Evolutionary conservation across 2,888 invertebrate genomes (phyloP).

Genomic region (Elegia similella): DNA sequence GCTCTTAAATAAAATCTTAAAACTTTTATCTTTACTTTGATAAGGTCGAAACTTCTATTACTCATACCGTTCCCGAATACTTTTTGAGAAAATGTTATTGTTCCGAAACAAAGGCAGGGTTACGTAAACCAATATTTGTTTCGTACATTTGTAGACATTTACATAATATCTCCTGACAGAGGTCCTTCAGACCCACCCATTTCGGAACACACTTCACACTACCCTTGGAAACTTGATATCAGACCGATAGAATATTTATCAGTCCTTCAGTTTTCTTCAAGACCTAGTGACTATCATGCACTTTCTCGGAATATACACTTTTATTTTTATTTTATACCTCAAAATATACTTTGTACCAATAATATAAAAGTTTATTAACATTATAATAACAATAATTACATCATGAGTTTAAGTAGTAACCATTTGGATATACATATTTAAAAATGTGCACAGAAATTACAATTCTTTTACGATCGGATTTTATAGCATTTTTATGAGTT

Average conservation of each 20-base stretch:
- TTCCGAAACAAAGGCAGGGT: slow-evolving; percentile 5
- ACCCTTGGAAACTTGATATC: slow-evolving; percentile 4
- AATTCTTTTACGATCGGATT: slow-evolving; percentile 73
- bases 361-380: slow-evolving; percentile 21
- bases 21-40: slow-evolving; percentile 69
- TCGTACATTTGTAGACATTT: slow-evolving; percentile 13
- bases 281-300: not conserved
- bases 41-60: slow-evolving; percentile 55
- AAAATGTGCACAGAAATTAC: slow-evolving; percentile 61
- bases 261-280: not conserved
- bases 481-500: slow-evolving; percentile 75
- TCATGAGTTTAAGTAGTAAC: slow-evolving; percentile 37
- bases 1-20: slow-evolving; percentile 66
- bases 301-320: not conserved
- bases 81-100: slow-evolving; percentile 34
- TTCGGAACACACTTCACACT: not conserved
- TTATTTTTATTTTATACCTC: not conserved
- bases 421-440: slow-evolving; percentile 37
- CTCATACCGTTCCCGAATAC: slow-evolving; percentile 32
- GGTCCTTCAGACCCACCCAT: not conserved
- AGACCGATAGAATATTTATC: slow-evolving; percentile 11
- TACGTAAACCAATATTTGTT: slow-evolving; percentile 16
- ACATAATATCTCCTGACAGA: slow-evolving; percentile 7
- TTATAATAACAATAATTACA: slow-evolving; percentile 33
- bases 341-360: slow-evolving; percentile 11